phyloP scores from a whole-genome alignment of 2,888 invertebrate species.

The Lomographa bimaculata region DNA sequence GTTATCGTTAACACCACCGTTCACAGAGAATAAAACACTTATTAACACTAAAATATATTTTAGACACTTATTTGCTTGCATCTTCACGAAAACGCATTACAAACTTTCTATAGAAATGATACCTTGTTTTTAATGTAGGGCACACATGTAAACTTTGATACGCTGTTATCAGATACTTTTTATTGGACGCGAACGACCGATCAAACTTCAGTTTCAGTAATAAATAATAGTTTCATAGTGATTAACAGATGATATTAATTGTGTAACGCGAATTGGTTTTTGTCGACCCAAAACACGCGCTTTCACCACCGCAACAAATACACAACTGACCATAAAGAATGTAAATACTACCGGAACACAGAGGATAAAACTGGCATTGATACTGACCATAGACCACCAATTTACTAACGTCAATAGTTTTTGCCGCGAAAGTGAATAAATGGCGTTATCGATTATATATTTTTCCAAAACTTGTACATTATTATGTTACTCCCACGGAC shows the following conservation, averaged over 20 bases:
- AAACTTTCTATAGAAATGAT: constrained; percentile 66
- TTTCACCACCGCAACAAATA: constrained; percentile 3
- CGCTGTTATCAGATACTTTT: background rate
- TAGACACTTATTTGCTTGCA: constrained; percentile 48
- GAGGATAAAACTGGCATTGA: no score
- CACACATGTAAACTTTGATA: constrained; percentile 43
- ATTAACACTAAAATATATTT: constrained; percentile 53
- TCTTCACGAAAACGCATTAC: constrained; percentile 56
- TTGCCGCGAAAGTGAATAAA: no score
- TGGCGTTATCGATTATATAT: no score
- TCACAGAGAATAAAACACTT: constrained; percentile 52
- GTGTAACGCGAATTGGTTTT: no score
- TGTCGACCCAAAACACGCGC: background rate
- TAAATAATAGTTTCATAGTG: no score
- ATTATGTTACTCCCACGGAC: no score
- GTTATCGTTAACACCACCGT: constrained; percentile 55
- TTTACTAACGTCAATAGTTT: no score
- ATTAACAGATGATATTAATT: no score
- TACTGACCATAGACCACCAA: no score
- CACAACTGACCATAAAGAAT: constrained; percentile 15
- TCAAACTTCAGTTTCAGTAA: constrained; percentile 24
- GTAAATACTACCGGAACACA: no score
- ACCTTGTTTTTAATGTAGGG: constrained; percentile 59
- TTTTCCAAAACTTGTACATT: no score
- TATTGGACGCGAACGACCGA: background rate